Conservation (phyloP, 2,888 invertebrate genomes). For the Petrolisthes cinctipes region DNA sequence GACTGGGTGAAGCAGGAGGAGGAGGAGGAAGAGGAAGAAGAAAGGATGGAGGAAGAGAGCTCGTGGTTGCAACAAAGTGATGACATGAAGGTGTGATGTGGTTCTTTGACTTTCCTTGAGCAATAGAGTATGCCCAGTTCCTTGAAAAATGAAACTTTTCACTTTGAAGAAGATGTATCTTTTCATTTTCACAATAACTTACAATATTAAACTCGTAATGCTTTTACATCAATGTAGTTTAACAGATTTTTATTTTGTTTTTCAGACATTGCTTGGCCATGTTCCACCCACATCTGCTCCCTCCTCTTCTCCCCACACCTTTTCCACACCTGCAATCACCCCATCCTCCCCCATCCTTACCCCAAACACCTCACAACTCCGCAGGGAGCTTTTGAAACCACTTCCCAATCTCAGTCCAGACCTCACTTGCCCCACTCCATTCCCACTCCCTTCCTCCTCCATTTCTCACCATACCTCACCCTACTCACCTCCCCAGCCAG, state of each 20-base stretch:
- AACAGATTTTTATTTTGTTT: too few species aligned
- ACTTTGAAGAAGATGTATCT: too few species aligned
- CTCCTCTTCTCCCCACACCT: background rate
- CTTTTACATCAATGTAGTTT: too few species aligned
- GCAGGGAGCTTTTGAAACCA: conserved; percentile 29
- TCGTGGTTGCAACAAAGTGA: background rate
- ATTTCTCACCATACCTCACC: background rate
- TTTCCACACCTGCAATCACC: background rate
- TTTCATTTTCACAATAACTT: too few species aligned
- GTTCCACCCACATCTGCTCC: background rate
- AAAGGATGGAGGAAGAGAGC: background rate
- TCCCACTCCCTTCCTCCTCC: background rate
- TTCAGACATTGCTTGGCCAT: background rate
- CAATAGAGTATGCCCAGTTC: background rate
- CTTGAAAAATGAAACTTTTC: too few species aligned
- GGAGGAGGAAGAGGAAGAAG: conserved; percentile 8
- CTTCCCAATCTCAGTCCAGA: background rate
- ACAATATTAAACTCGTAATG: too few species aligned
- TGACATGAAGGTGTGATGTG: background rate
- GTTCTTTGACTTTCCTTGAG: background rate
- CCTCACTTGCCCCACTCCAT: background rate
- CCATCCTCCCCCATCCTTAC: background rate
- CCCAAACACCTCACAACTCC: conserved; percentile 25
- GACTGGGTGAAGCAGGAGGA: conserved; percentile 3
- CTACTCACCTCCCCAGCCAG: too few species aligned